phyloP scores from a whole-genome alignment of 1,140 invertebrate genomes.

The Pachypeltis micranthus region DNA sequence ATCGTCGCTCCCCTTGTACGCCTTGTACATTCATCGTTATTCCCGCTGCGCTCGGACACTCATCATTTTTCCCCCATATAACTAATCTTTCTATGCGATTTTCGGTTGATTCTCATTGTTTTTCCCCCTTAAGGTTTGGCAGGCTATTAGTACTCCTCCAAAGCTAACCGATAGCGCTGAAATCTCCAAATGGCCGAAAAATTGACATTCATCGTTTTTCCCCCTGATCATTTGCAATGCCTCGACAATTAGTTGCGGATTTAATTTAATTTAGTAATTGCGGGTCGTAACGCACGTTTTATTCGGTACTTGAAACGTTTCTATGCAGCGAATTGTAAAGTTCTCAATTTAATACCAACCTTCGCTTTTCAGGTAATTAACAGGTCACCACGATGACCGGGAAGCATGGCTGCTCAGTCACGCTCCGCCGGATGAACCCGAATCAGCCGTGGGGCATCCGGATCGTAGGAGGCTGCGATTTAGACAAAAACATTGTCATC shows the following conservation, averaged over 20 bases:
- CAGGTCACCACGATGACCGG: neutral
- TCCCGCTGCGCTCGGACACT: too few species aligned
- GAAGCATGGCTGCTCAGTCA: slow-evolving; percentile 48
- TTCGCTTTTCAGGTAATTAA: neutral
- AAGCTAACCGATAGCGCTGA: too few species aligned
- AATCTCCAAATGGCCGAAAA: too few species aligned
- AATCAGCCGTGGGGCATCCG: slow-evolving; percentile 81
- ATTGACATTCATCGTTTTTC: neutral
- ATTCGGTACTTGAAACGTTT: neutral
- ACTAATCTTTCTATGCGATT: too few species aligned
- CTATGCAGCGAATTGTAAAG: neutral
- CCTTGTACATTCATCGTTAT: too few species aligned
- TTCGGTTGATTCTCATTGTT: too few species aligned
- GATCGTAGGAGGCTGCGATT: slow-evolving; percentile 77
- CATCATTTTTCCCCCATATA: too few species aligned
- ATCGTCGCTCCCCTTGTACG: too few species aligned
- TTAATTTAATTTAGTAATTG: neutral
- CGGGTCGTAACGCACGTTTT: neutral
- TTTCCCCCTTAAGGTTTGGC: too few species aligned
- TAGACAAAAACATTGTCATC: slow-evolving; percentile 76
- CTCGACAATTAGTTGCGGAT: neutral
- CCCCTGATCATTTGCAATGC: neutral
- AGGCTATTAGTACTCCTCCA: too few species aligned
- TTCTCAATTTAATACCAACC: neutral
- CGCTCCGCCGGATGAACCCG: slow-evolving; percentile 58